A percentile compares a stretch with the other conserved stretches of the same genome.
Evolutionary conservation across 2,888 invertebrate species (phyloP).

Genomic region (Lordiphosa andalusiaca): DNA sequence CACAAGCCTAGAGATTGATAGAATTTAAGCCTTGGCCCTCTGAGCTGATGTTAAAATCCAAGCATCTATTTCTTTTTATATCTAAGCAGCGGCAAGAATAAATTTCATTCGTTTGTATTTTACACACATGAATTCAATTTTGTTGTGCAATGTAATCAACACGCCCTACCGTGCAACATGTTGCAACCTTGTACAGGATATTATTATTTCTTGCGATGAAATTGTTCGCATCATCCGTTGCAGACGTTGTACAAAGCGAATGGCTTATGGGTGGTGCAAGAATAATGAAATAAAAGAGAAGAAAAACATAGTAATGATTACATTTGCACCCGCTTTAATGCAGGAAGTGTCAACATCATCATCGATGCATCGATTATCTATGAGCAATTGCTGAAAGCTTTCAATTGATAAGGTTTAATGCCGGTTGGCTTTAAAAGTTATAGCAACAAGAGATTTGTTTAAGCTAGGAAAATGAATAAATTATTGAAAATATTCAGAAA

Average conservation of each 20-base stretch:
- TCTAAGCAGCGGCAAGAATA: no score
- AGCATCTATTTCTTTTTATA: no score
- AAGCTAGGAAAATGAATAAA: no score
- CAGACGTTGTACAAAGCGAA: constrained; percentile 12
- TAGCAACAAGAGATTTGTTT: no score
- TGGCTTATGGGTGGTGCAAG: constrained; percentile 3
- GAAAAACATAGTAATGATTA: constrained; percentile 28
- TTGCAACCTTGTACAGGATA: constrained; percentile 64
- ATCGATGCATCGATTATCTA: constrained; percentile 58
- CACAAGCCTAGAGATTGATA: no score
- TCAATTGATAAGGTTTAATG: constrained; percentile 2
- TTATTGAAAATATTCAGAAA: no score
- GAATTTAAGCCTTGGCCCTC: no score
- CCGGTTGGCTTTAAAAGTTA: neutral
- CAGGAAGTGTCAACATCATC: constrained; percentile 55
- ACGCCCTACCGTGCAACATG: constrained; percentile 55
- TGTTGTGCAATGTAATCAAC: constrained; percentile 47
- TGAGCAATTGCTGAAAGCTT: constrained; percentile 10
- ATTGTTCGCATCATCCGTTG: constrained; percentile 30
- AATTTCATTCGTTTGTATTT: no score
- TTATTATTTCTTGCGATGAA: constrained; percentile 53
- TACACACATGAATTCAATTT: neutral
- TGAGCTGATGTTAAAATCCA: no score
- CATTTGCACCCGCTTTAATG: constrained; percentile 27
- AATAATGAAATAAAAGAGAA: constrained; percentile 18